These are phyloP conservation scores for Drosophila simulans DNA, from an alignment of 1,140 invertebrate species.

Conservation along the genomic window DNA sequence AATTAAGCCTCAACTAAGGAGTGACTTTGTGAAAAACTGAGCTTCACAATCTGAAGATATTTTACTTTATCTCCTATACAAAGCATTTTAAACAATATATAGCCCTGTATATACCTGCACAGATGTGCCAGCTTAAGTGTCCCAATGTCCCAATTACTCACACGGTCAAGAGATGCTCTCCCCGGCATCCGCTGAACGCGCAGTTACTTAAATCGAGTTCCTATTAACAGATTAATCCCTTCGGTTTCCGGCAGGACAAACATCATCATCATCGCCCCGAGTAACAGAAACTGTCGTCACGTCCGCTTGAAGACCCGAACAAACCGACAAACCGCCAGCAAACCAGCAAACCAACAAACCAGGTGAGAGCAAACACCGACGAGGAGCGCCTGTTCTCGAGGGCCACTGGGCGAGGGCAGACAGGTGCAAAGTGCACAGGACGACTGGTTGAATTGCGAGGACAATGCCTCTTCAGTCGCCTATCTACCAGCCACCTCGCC, in stretches of 20 bases:
- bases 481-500: no score
- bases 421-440: slow-evolving; percentile 39
- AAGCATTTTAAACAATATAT: no score
- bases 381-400: slow-evolving; percentile 14
- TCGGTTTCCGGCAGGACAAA: slow-evolving; percentile 23
- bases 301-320: slow-evolving; percentile 4
- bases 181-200: slow-evolving; percentile 2
- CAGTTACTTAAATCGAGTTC: slow-evolving; percentile 24
- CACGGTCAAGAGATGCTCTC: slow-evolving; percentile 1
- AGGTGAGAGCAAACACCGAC: slow-evolving; percentile 28
- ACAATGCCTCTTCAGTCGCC: slow-evolving; percentile 1
- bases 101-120: no score
- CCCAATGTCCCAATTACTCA: not conserved
- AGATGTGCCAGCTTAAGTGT: not conserved
- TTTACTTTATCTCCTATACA: no score
- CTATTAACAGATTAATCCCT: slow-evolving; percentile 22
- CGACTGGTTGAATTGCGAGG: slow-evolving; percentile 25
- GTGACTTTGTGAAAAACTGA: no score
- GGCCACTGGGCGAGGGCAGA: slow-evolving; percentile 15
- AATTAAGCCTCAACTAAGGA: not conserved
- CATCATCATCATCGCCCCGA: slow-evolving; percentile 25
- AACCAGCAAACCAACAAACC: slow-evolving; percentile 16
- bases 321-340: not conserved
- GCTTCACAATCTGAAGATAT: no score
- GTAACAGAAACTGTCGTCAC: slow-evolving; percentile 17